A percentile compares a stretch with the other conserved stretches of the same genome.
phyloP scores from a whole-genome alignment of 1,140 invertebrate genomes.

The Drosophila erecta region DNA sequence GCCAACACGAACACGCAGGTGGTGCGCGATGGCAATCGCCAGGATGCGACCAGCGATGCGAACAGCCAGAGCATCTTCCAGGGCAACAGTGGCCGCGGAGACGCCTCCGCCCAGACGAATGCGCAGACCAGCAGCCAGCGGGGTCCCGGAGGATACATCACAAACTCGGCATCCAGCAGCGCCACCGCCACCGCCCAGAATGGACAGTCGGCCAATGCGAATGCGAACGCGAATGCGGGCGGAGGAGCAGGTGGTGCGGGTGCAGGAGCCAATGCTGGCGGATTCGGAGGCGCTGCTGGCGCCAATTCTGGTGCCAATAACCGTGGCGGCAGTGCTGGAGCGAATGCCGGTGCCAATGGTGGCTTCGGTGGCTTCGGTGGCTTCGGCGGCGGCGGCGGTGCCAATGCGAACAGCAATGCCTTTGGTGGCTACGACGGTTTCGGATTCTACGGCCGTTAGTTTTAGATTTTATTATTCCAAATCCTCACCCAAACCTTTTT shows the following conservation, averaged over 20 bases:
- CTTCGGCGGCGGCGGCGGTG: constrained; percentile 38
- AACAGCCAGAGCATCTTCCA: constrained; percentile 80
- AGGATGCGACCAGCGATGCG: constrained; percentile 58
- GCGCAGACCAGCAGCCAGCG: constrained; percentile 61
- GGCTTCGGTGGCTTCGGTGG: not conserved
- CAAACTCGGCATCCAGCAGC: constrained; percentile 70
- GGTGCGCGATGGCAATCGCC: constrained; percentile 44
- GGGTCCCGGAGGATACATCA: constrained; percentile 60
- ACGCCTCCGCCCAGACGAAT: constrained; percentile 59
- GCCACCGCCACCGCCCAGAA: constrained; percentile 41
- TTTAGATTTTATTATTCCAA: not conserved
- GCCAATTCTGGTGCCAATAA: constrained; percentile 49
- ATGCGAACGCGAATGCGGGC: constrained; percentile 64
- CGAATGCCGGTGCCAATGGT: constrained; percentile 49
- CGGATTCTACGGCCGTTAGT: constrained; percentile 65
- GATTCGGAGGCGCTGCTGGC: constrained; percentile 5
- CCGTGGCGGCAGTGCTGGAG: constrained; percentile 28
- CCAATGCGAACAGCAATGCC: constrained; percentile 43
- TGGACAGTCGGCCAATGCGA: constrained; percentile 57
- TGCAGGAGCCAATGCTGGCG: constrained; percentile 55
- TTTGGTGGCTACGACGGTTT: constrained; percentile 35
- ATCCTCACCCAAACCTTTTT: constrained; percentile 2
- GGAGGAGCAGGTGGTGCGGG: constrained; percentile 19
- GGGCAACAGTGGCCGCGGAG: constrained; percentile 67
- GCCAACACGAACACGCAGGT: constrained; percentile 73